Percentiles rank a stretch among this genome's conserved stretches.
phyloP scores from a whole-genome alignment of 2,888 invertebrate genomes.

The Protonemura montana region DNA sequence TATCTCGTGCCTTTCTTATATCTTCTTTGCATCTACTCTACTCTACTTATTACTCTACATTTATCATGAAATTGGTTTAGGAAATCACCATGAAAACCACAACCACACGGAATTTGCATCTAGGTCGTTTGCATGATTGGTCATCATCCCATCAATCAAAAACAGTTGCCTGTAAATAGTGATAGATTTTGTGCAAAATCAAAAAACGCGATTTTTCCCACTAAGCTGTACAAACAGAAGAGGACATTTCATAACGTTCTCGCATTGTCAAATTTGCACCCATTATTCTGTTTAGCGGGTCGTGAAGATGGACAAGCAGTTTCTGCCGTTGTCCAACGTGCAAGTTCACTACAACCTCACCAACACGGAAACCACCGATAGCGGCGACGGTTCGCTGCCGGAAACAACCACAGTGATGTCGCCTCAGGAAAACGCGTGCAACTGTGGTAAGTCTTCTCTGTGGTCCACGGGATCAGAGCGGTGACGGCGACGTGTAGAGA shows the following conservation, averaged over 20 bases:
- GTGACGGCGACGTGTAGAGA: not conserved
- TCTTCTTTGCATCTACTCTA: not conserved
- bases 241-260: not conserved
- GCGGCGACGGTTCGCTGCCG: conserved; percentile 22
- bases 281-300: conserved; percentile 42
- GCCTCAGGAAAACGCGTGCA: conserved; percentile 34
- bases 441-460: conserved; percentile 39
- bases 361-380: conserved; percentile 43
- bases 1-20: no score
- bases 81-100: not conserved
- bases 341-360: conserved; percentile 54
- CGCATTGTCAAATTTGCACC: not conserved
- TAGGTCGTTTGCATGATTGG: not conserved
- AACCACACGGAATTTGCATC: not conserved
- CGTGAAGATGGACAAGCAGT: conserved; percentile 49
- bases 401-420: not conserved
- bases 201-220: not conserved
- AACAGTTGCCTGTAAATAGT: not conserved
- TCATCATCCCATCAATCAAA: not conserved
- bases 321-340: conserved; percentile 50
- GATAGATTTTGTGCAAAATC: not conserved
- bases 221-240: no score
- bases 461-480: not conserved
- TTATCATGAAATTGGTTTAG: not conserved
- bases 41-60: not conserved